Evolutionary conservation across 2,888 invertebrate genomes (phyloP).

Genomic region (Julus scandinavius): DNA sequence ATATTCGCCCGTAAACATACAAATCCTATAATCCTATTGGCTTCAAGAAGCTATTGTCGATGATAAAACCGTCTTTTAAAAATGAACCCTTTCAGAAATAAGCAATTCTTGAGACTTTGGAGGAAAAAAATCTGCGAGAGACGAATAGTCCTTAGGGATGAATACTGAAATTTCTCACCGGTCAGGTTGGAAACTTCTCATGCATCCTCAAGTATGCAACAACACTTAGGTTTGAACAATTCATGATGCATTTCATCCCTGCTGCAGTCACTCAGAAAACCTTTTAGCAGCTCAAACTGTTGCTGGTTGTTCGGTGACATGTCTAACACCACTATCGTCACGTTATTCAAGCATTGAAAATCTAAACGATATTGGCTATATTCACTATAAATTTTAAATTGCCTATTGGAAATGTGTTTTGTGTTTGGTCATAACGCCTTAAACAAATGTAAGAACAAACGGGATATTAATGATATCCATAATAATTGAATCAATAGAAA

Average conservation of each 20-base stretch:
- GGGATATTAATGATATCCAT: too few relatives aligned
- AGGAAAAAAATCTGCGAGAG: not conserved
- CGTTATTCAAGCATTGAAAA: not conserved
- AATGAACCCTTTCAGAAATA: not conserved
- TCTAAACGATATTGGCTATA: not conserved
- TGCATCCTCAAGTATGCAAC: not conserved
- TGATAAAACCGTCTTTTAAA: slow-evolving; percentile 31
- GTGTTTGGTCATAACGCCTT: not conserved
- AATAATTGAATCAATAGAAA: too few relatives aligned
- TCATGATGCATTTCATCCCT: slow-evolving; percentile 11
- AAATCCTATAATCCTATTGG: slow-evolving; percentile 39
- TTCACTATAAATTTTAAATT: not conserved
- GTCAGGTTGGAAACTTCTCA: not conserved
- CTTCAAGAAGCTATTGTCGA: slow-evolving; percentile 30
- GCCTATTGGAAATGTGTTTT: not conserved
- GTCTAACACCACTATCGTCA: slow-evolving; percentile 31
- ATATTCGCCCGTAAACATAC: not conserved
- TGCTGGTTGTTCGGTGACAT: not conserved
- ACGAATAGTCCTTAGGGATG: slow-evolving; percentile 4
- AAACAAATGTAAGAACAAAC: too few relatives aligned
- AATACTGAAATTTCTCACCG: slow-evolving; percentile 7
- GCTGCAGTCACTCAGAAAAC: slow-evolving; percentile 8
- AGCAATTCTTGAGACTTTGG: not conserved
- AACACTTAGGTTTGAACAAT: not conserved
- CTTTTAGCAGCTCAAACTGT: slow-evolving; percentile 15